Evolutionary conservation across 2,797 vertebrate genomes (phyloP).

Genomic region (Sebastes steindachneri): DNA sequence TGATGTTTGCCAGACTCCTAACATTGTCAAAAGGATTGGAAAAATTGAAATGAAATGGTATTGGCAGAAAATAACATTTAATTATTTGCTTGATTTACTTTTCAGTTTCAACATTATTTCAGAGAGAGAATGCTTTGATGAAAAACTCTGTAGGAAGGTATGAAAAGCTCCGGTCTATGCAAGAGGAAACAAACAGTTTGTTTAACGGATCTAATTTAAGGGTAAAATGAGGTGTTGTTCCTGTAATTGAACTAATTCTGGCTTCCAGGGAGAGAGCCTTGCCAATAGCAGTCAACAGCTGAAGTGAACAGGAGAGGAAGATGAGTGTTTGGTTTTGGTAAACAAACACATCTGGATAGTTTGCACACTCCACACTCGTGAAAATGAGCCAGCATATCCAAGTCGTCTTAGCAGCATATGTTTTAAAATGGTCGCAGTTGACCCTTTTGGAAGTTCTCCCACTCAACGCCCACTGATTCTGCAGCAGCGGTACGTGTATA

Average conservation of each 20-base stretch:
- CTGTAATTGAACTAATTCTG: constrained; percentile 35
- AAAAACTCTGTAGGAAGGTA: neutral
- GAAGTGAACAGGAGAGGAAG: neutral
- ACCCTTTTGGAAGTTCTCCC: constrained; percentile 62
- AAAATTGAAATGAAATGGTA: constrained; percentile 18
- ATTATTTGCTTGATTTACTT: constrained; percentile 1
- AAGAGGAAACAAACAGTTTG: constrained; percentile 7
- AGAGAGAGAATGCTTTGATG: neutral
- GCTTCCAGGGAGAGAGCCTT: constrained; percentile 12
- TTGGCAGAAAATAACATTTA: neutral
- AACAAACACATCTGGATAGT: constrained; percentile 35
- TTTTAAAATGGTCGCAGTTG: constrained; percentile 54
- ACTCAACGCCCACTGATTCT: constrained; percentile 62
- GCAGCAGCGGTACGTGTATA: constrained; percentile 34
- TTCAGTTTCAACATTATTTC: constrained; percentile 12
- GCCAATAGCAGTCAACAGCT: constrained; percentile 36
- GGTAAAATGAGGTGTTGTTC: neutral
- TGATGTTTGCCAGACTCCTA: constrained; percentile 26
- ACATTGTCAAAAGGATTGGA: constrained; percentile 27
- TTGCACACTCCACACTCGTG: neutral
- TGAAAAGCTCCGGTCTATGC: neutral
- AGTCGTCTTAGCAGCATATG: constrained; percentile 31
- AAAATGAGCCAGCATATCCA: constrained; percentile 36
- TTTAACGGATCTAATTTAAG: constrained; percentile 29
- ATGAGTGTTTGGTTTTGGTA: constrained; percentile 17